Percentiles rank a stretch among this genome's conserved stretches.
Evolutionary conservation across 2,888 invertebrate species (phyloP).

Genomic region (Eupithecia centaureata): DNA sequence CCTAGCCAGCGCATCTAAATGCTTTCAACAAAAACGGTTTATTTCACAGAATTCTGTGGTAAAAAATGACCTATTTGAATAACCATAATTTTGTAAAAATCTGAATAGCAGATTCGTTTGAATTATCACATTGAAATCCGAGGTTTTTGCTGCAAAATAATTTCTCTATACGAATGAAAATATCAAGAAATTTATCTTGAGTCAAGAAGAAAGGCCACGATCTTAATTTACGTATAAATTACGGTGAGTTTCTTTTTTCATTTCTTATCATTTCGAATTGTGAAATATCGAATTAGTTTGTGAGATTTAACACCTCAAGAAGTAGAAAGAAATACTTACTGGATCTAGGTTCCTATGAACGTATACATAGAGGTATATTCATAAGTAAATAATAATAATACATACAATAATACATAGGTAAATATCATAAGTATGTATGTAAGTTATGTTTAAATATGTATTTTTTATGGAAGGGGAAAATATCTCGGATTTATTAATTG

Average conservation of each 20-base stretch:
- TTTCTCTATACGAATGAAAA: neutral
- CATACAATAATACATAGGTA: too few species aligned
- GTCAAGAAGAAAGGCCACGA: neutral
- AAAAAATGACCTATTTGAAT: conserved; percentile 30
- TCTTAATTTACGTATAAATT: neutral
- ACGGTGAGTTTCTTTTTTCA: neutral
- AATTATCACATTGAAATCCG: neutral
- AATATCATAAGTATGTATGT: too few species aligned
- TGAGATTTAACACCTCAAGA: neutral
- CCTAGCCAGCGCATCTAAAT: conserved; percentile 34
- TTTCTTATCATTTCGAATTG: neutral
- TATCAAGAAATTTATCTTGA: neutral
- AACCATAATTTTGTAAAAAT: conserved; percentile 7
- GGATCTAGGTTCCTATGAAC: too few species aligned
- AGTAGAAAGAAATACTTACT: too few species aligned
- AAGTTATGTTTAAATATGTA: too few species aligned
- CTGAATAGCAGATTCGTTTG: conserved; percentile 10
- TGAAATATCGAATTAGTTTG: neutral
- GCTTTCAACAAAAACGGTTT: conserved; percentile 39
- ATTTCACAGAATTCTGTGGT: conserved; percentile 19
- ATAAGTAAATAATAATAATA: too few species aligned
- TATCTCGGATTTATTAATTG: too few species aligned
- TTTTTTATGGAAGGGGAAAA: too few species aligned
- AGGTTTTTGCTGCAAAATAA: neutral
- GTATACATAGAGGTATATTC: too few species aligned